Evolutionary conservation across 2,113 vertebrate species (phyloP).

Genomic region (Ia io): DNA sequence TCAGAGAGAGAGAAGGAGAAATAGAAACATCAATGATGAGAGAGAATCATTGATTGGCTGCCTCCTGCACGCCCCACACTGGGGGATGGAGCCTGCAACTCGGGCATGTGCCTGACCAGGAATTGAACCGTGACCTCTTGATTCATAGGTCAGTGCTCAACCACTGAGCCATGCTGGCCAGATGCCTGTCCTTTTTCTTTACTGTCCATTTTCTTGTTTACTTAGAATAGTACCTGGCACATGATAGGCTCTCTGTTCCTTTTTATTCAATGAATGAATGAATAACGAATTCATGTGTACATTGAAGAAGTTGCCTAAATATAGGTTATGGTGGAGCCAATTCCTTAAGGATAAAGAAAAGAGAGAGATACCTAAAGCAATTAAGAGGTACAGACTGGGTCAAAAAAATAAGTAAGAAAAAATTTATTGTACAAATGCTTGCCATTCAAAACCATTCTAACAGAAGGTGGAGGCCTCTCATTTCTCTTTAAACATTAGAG

Average conservation of each 20-base stretch:
- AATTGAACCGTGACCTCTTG: too few relatives aligned
- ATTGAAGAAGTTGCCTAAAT: slow-evolving; percentile 4
- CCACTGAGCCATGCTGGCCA: too few relatives aligned
- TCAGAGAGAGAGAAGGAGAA: too few relatives aligned
- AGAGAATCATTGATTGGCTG: too few relatives aligned
- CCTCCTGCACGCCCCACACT: too few relatives aligned
- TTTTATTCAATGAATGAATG: background rate
- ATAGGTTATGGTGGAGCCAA: background rate
- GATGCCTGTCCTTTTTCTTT: background rate
- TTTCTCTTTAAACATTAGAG: background rate
- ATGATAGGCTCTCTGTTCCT: background rate
- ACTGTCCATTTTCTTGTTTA: background rate
- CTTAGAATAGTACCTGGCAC: background rate
- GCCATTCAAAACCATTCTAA: background rate
- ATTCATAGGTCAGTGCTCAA: too few relatives aligned
- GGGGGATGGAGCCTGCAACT: too few relatives aligned
- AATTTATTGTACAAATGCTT: background rate
- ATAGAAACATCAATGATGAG: too few relatives aligned
- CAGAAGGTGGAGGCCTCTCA: background rate
- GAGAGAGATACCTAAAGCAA: background rate
- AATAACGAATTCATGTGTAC: background rate
- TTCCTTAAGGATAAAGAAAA: slow-evolving; percentile 3
- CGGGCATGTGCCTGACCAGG: too few relatives aligned
- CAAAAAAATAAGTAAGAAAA: background rate
- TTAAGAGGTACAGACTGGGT: background rate